These are phyloP conservation scores for Habroteleia sp. DNA, from an alignment of 2,888 invertebrate genomes.

Conservation along the genomic window DNA sequence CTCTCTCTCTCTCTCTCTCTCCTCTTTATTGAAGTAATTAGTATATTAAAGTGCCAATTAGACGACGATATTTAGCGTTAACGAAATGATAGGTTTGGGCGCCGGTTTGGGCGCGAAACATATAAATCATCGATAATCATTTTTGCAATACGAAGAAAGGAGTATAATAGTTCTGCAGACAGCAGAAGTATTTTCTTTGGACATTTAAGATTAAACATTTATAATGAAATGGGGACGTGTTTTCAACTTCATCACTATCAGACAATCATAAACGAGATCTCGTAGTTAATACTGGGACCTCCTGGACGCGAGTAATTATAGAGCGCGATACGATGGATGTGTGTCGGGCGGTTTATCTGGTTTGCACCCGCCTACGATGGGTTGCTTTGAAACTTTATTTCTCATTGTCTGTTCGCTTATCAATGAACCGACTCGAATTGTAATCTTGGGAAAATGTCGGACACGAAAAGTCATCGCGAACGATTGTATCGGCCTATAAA, in stretches of 20 bases:
- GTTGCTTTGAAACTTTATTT: conserved; percentile 58
- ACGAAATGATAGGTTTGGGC: no score
- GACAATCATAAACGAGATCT: conserved; percentile 13
- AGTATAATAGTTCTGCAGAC: no score
- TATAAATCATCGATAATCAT: no score
- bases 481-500: conserved; percentile 8
- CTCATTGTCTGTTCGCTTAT: conserved; percentile 52
- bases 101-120: no score
- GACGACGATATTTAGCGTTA: no score
- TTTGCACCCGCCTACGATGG: conserved; percentile 71
- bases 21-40: no score
- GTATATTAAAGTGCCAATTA: no score
- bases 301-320: conserved; percentile 75
- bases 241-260: conserved; percentile 34
- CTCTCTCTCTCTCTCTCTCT: no score
- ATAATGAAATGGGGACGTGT: conserved; percentile 55
- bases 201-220: conserved; percentile 57
- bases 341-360: conserved; percentile 73
- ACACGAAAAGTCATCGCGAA: background rate
- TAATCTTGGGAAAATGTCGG: conserved; percentile 16
- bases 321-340: conserved; percentile 73
- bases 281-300: conserved; percentile 23
- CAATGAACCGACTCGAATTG: conserved; percentile 1
- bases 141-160: no score
- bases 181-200: conserved; percentile 1